Conservation (phyloP, 2,888 invertebrate genomes). For the Nudaria mundana region DNA sequence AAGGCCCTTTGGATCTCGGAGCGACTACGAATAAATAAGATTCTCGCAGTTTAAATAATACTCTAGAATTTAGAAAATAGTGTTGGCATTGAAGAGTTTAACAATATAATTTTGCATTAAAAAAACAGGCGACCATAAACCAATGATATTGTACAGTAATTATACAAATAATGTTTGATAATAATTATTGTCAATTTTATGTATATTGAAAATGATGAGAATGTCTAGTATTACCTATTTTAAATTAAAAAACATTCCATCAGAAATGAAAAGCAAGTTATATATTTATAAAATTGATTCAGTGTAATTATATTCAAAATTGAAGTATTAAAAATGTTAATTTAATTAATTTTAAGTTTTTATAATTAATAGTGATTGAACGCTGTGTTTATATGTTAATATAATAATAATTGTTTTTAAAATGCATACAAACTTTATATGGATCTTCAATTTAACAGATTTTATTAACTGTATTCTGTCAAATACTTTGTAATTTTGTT, state of each 20-base stretch:
- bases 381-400: conserved; percentile 61
- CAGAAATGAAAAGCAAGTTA: conserved; percentile 28
- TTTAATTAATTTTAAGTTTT: conserved; percentile 41
- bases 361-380: conserved; percentile 51
- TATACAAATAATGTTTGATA: conserved; percentile 34
- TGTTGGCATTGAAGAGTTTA: conserved; percentile 19
- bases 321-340: conserved; percentile 30
- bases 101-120: no score
- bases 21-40: conserved; percentile 25
- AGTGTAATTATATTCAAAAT: conserved; percentile 34
- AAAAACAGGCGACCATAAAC: conserved; percentile 25
- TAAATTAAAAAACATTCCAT: conserved; percentile 48
- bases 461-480: conserved; percentile 11
- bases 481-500: conserved; percentile 23
- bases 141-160: conserved; percentile 48
- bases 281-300: conserved; percentile 22
- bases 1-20: conserved; percentile 32
- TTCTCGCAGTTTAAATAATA: conserved; percentile 8
- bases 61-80: conserved; percentile 1
- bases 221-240: conserved; percentile 38
- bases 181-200: conserved; percentile 27
- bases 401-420: conserved; percentile 40
- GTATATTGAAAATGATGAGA: conserved; percentile 28
- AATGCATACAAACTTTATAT: conserved; percentile 23
- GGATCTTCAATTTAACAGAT: conserved; percentile 18